These are phyloP conservation scores for Philhelius pedissequus DNA, from an alignment of 2,888 invertebrate species.

Conservation along the genomic window DNA sequence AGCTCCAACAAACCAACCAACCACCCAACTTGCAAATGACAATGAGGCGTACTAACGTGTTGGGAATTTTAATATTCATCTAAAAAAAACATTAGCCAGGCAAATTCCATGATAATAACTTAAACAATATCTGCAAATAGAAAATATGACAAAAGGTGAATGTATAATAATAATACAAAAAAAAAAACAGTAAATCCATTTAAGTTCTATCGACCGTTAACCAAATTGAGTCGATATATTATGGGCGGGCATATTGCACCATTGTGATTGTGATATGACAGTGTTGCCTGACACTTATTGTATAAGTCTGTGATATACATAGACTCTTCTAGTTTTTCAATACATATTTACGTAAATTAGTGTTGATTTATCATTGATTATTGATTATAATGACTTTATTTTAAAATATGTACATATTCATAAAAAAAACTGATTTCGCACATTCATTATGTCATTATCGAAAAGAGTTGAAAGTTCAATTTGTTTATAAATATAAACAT, in stretches of 20 bases:
- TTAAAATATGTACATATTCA: no score
- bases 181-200: conserved; percentile 17
- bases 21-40: conserved; percentile 4
- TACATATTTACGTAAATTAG: no score
- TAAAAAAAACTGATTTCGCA: no score
- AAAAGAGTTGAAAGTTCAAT: no score
- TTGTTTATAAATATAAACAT: no score
- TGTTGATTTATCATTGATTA: no score
- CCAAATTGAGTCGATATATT: conserved; percentile 32
- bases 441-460: no score
- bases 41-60: conserved; percentile 23
- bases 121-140: conserved; percentile 6
- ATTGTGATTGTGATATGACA: conserved; percentile 11
- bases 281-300: background rate
- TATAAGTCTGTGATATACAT: background rate
- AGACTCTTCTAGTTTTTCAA: no score
- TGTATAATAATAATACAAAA: background rate
- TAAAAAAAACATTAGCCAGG: background rate
- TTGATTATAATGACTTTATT: no score
- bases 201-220: conserved; percentile 23
- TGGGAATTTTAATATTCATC: conserved; percentile 14
- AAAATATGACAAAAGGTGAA: conserved; percentile 25
- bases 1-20: background rate
- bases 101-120: conserved; percentile 11
- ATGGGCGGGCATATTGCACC: conserved; percentile 6